Evolutionary conservation across 2,888 invertebrate genomes (phyloP), one percentile per base, ranked within the genome.

Genomic region (Romanomermis culicivorax): DNA sequence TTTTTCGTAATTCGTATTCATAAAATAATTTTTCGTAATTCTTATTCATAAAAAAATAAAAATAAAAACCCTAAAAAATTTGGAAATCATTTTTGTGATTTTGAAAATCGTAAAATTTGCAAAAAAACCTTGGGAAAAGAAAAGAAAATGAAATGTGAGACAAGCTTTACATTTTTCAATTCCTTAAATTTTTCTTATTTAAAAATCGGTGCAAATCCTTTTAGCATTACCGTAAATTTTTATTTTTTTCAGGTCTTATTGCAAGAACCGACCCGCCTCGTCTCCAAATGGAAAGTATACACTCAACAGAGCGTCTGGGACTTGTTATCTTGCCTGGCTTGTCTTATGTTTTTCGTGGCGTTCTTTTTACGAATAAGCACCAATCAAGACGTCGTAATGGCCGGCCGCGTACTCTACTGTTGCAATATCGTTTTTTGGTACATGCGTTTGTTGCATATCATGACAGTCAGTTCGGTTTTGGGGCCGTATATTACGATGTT

Each of bases 401-500:
- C 57, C 30, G 89, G 89, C 36, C 76, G 91, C 56, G 83, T 89
- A 42, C 82, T 93, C 65, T 89, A 89, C 71, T 62, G 61, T 23
- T 62, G 60, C 48, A 66, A 78, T 85, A 64, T 63, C 20, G 62
- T 64, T 2, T 61, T 65, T 29, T 76, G 75, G 74, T 73, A 75
- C 57, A 68, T 76, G 54, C 78, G 91, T 65, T 85, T 93, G 70
- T 77, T 95, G 60, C 91, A 91, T 73, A 87, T 91, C 67, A 78
- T 95, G 66, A 87, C 88, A 58, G 91, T 93, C 62, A 91, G 93
- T 76, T 91, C 91, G 74, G 89, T 89, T 74, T 69, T 77, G 26
- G 76, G 95, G 74, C 95, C 95, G 57, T 78, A 93, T 70, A 91
- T 97, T 60, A 93, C 91, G 58, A 97, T 97, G 87, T 93, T 95